Base-by-base conservation (phyloP, 2,113 vertebrate species). In the Pipa parva region DNA sequence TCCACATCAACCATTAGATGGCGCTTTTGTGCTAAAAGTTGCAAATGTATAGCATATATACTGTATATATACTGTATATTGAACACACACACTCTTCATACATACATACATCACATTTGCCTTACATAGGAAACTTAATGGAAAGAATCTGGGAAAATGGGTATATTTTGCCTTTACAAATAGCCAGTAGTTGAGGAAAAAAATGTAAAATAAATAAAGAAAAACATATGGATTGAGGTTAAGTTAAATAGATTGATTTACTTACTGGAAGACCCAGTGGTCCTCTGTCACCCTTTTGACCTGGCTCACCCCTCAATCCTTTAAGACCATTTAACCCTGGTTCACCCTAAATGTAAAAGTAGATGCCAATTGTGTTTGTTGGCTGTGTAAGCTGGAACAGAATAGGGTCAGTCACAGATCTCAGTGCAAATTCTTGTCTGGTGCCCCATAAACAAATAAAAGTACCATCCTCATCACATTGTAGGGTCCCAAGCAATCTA, bases 201-300 rank as follows among this genome's bases (percentile, higher is more conserved):
- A 54, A 39, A 42, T 42, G 12, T n/a, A 42, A 42, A 42, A n/a
- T 15, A 51, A 62, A 12, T 79, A 84, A 84, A 85, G 73, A 81
- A 63, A 79, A 72, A 71, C 77, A 71, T 77, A 78, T 74, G 72
- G 75, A 87, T 79, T 79, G 78, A 63, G 79, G 81, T 65, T 71
- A 85, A 82, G 87, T 81, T 78, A 80, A 87, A 86, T 75, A 88
- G 77, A 84, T 0, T 76, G 39, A 78, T 83, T 83, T 91, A 98
- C 96, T 98, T 92, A 99, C 97, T 77, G 97, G 97, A 82, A 99
- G 97, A 86, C 97, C 97, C 84, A 99, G 87, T 74, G 95, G 94
- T 86, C 97, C 96, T 84, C 97, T 91, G 87, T 99, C 97, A 80
- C 97, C 96, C 89, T 97, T 99, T 89, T 97, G 92, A 84, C 97